Percentiles rank a stretch among this genome's conserved stretches.
Evolutionary conservation across 2,888 invertebrate genomes (phyloP).

Genomic region (Sminthurides aquaticus): DNA sequence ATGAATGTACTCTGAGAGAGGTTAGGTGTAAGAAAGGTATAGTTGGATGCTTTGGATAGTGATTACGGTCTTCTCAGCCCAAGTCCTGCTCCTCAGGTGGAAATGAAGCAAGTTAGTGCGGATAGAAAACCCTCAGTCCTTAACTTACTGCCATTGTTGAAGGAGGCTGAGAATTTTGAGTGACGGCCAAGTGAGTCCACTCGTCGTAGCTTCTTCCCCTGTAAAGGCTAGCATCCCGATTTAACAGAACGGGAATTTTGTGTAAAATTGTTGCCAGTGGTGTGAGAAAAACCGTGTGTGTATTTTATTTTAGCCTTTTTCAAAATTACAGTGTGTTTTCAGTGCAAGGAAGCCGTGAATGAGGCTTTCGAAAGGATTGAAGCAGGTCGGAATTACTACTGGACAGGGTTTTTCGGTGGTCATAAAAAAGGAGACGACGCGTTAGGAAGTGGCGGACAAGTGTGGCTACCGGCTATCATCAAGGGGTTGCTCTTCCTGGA

Average conservation of each 20-base stretch:
- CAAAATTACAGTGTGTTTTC: too few species aligned
- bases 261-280: background rate
- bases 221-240: background rate
- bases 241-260: background rate
- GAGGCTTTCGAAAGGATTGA: too few species aligned
- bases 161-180: background rate
- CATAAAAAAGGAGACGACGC: too few species aligned
- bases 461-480: too few species aligned
- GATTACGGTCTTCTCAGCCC: background rate
- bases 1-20: conserved; percentile 1
- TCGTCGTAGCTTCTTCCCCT: too few species aligned
- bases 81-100: conserved; percentile 5
- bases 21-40: background rate
- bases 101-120: background rate
- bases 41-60: background rate
- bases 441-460: too few species aligned
- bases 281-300: too few species aligned
- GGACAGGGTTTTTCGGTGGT: too few species aligned
- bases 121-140: background rate
- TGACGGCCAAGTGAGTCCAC: background rate
- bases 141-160: background rate
- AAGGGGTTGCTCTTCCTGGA: too few species aligned
- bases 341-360: too few species aligned
- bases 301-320: too few species aligned
- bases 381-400: too few species aligned